Evolutionary conservation across 1,140 invertebrate species (phyloP).

Genomic region (Hypothenemus hampei): DNA sequence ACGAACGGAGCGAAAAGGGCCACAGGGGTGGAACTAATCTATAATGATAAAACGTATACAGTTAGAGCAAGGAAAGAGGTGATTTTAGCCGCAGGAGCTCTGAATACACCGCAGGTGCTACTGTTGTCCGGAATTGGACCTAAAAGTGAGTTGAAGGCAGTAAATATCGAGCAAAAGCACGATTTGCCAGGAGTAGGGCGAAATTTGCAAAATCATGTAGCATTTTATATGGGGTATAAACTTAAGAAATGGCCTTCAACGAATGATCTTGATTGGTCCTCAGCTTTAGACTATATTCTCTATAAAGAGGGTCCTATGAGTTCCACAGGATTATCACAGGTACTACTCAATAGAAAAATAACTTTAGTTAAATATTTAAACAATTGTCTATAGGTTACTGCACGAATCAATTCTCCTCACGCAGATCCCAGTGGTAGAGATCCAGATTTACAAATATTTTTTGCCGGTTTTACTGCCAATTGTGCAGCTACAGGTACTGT

Average conservation of each 20-base stretch:
- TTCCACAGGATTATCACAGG: conserved; percentile 48
- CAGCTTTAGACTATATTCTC: conserved; percentile 56
- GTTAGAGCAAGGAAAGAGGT: conserved; percentile 52
- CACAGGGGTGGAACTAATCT: conserved; percentile 46
- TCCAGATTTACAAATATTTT: conserved; percentile 65
- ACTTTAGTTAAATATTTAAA: no score
- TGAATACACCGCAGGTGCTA: conserved; percentile 56
- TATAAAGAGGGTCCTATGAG: conserved; percentile 56
- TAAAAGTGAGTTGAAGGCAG: conserved; percentile 47
- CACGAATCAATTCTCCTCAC: conserved; percentile 55
- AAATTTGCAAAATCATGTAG: conserved; percentile 70
- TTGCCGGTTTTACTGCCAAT: conserved; percentile 59
- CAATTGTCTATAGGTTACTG: conserved; percentile 53
- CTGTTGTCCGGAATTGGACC: conserved; percentile 58
- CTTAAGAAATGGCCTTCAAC: conserved; percentile 51
- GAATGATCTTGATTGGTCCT: conserved; percentile 58
- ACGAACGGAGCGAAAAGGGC: conserved; percentile 29
- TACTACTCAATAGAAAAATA: no score
- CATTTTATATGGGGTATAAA: conserved; percentile 51
- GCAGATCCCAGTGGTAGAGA: conserved; percentile 50
- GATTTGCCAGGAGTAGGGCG: conserved; percentile 71
- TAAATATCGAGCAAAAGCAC: conserved; percentile 50
- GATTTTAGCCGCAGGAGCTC: conserved; percentile 53
- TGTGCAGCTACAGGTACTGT: conserved; percentile 54
- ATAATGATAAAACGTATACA: conserved; percentile 43